A percentile compares a stretch with the other conserved stretches of the same genome.
Evolutionary conservation across 1,140 invertebrate species (phyloP).

Genomic region (Monochamus saltuarius): DNA sequence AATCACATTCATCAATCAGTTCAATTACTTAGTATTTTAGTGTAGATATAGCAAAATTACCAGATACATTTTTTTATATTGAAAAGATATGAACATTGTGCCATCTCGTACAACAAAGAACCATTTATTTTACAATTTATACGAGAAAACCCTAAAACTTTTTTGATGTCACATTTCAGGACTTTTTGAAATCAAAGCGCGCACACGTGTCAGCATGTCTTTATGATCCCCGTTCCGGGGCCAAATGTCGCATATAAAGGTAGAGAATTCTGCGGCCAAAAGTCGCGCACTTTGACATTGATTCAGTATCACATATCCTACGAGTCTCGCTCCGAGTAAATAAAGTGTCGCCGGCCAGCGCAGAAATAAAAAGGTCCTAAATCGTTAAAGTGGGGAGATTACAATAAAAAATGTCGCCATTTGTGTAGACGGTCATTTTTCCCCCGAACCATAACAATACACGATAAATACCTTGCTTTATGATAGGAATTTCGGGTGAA

Average conservation of each 20-base stretch:
- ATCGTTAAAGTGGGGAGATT: conserved; percentile 17
- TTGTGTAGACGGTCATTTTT: conserved; percentile 31
- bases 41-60: too few species aligned
- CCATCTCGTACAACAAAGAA: too few species aligned
- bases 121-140: too few species aligned
- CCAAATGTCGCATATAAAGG: background rate
- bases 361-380: conserved; percentile 14
- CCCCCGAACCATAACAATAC: conserved; percentile 28
- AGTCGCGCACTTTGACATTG: conserved; percentile 13
- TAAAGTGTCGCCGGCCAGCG: conserved; percentile 8
- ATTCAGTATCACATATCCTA: conserved; percentile 14
- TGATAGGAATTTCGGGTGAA: conserved; percentile 26
- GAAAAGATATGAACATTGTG: too few species aligned
- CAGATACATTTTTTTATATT: too few species aligned
- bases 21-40: too few species aligned
- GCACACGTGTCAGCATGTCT: background rate
- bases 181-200: too few species aligned
- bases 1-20: too few species aligned
- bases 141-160: too few species aligned
- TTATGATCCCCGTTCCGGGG: background rate
- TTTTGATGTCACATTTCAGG: too few species aligned
- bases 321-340: conserved; percentile 1
- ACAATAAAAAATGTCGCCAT: conserved; percentile 33
- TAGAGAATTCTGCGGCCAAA: background rate
- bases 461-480: conserved; percentile 33